phyloP scores from a whole-genome alignment of 2,888 invertebrate genomes.

The Eupithecia tripunctaria region DNA sequence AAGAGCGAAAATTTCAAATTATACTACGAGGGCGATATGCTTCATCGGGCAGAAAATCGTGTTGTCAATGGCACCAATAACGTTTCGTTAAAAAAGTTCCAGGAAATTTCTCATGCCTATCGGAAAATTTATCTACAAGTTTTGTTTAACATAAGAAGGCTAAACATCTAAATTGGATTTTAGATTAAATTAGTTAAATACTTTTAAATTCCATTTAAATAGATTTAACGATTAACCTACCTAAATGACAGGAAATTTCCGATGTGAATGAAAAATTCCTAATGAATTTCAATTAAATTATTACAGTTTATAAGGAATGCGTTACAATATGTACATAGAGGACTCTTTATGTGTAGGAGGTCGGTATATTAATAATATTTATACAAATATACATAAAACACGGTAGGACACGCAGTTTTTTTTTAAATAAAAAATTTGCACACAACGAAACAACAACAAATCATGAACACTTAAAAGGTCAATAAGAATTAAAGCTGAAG shows the following conservation, averaged over 20 bases:
- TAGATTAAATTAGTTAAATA: neutral
- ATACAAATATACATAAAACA: too few species aligned
- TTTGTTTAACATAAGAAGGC: neutral
- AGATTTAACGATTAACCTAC: neutral
- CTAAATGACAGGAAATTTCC: neutral
- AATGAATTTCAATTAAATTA: too few species aligned
- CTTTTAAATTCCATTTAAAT: neutral
- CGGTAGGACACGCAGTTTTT: too few species aligned
- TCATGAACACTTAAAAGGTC: too few species aligned
- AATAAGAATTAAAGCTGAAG: neutral
- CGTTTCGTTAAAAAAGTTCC: neutral
- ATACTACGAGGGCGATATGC: slow-evolving; percentile 53
- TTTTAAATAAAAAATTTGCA: too few species aligned
- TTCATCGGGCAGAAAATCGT: slow-evolving; percentile 53
- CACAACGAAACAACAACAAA: too few species aligned
- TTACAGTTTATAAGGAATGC: too few species aligned
- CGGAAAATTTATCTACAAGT: neutral
- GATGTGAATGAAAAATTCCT: too few species aligned
- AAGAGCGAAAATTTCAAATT: slow-evolving; percentile 43
- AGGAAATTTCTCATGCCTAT: neutral
- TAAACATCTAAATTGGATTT: neutral
- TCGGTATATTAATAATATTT: too few species aligned
- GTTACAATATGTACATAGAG: too few species aligned
- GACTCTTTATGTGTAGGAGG: too few species aligned
- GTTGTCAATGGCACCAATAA: slow-evolving; percentile 26